These are phyloP conservation scores for Apolygus lucorum DNA, from an alignment of 1,140 invertebrate species.

Conservation along the genomic window DNA sequence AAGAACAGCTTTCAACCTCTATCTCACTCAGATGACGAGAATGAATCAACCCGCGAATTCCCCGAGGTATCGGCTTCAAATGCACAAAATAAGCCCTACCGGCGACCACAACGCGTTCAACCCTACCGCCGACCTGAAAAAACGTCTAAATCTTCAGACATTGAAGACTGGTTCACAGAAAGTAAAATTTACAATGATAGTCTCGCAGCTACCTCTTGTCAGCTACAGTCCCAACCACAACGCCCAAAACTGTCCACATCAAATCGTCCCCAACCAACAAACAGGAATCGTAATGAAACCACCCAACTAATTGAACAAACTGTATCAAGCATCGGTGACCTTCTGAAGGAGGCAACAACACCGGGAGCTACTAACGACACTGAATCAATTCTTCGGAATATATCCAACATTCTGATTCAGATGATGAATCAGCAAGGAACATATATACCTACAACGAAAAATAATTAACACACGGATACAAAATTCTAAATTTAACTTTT, in stretches of 20 bases:
- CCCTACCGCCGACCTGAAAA: background rate
- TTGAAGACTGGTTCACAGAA: background rate
- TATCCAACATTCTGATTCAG: background rate
- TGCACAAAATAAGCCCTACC: too few relatives aligned
- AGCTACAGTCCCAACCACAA: too few relatives aligned
- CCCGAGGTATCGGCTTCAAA: too few relatives aligned
- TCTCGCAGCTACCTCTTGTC: too few relatives aligned
- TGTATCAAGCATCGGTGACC: too few relatives aligned
- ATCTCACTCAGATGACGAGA: background rate
- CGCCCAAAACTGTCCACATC: too few relatives aligned
- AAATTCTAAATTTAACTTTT: background rate
- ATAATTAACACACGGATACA: background rate
- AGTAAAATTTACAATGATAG: background rate
- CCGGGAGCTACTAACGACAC: background rate
- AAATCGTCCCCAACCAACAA: too few relatives aligned
- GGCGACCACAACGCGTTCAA: background rate
- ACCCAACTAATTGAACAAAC: too few relatives aligned
- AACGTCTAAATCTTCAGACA: background rate
- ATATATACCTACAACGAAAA: background rate
- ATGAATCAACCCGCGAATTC: too few relatives aligned
- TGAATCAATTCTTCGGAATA: background rate
- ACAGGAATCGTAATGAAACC: too few relatives aligned
- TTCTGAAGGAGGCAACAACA: background rate
- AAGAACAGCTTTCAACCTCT: background rate
- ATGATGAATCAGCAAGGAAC: too few relatives aligned